phyloP scores from a whole-genome alignment of 2,113 vertebrate genomes.

The Lethenteron camtschaticum region DNA sequence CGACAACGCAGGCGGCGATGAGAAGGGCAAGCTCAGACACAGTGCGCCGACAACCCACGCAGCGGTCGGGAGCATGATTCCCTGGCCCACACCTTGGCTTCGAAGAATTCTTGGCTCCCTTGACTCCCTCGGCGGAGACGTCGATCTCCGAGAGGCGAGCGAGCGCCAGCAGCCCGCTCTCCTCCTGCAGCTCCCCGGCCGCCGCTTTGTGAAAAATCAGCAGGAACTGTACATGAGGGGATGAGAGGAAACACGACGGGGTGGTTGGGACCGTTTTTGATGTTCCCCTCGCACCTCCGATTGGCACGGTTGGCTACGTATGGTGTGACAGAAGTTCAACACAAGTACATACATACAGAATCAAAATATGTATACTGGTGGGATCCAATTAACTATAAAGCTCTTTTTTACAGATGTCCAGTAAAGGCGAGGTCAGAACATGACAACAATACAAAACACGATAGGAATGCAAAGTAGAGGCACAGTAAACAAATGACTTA shows the following conservation, averaged over 20 bases:
- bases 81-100: conserved; percentile 51
- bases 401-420: too few species aligned
- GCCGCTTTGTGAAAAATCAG: conserved; percentile 73
- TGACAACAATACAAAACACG: too few species aligned
- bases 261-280: too few species aligned
- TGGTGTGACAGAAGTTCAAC: too few species aligned
- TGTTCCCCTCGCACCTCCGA: too few species aligned
- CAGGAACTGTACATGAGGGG: conserved; percentile 35
- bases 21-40: background rate
- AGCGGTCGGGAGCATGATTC: background rate
- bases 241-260: background rate
- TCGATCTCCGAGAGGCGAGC: conserved; percentile 73
- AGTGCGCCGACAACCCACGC: accelerated
- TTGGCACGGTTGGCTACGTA: too few species aligned
- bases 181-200: conserved; percentile 55
- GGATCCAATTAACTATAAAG: too few species aligned
- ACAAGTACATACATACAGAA: too few species aligned
- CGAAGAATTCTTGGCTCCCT: conserved; percentile 82
- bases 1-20: accelerated
- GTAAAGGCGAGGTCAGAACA: too few species aligned
- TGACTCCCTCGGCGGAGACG: conserved; percentile 64
- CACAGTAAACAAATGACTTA: too few species aligned
- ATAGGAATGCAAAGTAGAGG: too few species aligned
- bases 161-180: conserved; percentile 63
- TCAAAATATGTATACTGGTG: too few species aligned